phyloP scores from a whole-genome alignment of 2,888 invertebrate genomes.

The Cataglyphis albicans region DNA sequence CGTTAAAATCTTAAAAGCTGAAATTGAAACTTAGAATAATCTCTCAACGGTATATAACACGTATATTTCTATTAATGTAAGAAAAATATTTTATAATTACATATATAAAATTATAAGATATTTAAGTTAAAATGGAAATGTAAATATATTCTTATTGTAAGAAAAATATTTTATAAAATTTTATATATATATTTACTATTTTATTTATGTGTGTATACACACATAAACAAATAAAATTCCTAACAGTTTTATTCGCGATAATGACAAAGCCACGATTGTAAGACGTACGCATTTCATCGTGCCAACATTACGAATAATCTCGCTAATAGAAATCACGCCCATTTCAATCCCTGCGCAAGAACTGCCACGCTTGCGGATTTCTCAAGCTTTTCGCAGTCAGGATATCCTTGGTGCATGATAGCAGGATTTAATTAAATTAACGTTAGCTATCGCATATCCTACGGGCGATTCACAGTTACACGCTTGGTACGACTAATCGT shows the following conservation, averaged over 20 bases:
- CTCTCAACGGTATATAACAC: neutral
- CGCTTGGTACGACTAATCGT: slow-evolving; percentile 76
- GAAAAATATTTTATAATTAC: neutral
- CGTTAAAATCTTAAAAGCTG: too few relatives aligned
- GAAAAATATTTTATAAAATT: too few relatives aligned
- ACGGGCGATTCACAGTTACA: slow-evolving; percentile 75
- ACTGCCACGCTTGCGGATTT: slow-evolving; percentile 19
- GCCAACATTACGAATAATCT: neutral
- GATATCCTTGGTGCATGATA: slow-evolving; percentile 69
- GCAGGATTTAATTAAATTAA: slow-evolving; percentile 80
- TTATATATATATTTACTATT: too few relatives aligned
- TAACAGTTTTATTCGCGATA: neutral
- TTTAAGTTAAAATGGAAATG: too few relatives aligned
- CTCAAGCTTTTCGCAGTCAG: slow-evolving; percentile 35
- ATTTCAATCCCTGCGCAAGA: slow-evolving; percentile 1
- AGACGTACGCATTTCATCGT: neutral
- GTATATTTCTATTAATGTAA: neutral
- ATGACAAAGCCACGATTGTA: neutral
- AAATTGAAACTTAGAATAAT: neutral
- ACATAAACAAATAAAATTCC: neutral
- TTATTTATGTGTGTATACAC: too few relatives aligned
- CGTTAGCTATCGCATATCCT: slow-evolving; percentile 72
- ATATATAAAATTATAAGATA: too few relatives aligned
- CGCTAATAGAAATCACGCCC: slow-evolving; percentile 7
- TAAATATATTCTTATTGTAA: neutral